Conservation (phyloP, 2,797 vertebrate species). For the Lagothrix lagotricha region DNA sequence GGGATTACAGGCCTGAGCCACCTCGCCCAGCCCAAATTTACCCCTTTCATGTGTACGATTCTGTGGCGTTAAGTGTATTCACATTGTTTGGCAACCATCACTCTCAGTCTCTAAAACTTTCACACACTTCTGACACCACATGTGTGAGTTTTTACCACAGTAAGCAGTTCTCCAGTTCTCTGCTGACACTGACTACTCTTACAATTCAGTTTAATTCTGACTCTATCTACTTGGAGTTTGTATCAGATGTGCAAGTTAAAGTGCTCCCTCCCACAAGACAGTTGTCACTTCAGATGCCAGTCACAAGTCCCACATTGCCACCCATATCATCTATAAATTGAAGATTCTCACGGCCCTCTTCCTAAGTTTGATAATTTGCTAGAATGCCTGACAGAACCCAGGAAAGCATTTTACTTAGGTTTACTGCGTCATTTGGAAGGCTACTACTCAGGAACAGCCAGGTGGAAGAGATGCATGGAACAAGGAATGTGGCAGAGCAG, state of each 20-base stretch:
- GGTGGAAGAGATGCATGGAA: neutral
- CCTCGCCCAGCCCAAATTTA: neutral
- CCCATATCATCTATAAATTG: neutral
- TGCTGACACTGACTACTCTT: neutral
- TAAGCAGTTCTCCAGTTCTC: neutral
- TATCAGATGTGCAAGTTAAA: neutral
- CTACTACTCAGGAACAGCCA: neutral
- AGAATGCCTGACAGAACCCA: neutral
- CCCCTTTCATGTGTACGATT: too few species aligned
- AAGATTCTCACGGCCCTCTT: neutral
- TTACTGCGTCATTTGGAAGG: neutral
- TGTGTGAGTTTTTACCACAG: neutral
- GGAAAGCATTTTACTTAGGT: neutral
- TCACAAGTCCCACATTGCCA: neutral
- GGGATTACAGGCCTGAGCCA: neutral
- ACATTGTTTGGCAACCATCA: too few species aligned
- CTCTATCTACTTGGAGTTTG: neutral
- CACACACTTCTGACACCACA: neutral
- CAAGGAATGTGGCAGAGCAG: neutral
- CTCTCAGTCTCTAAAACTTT: too few species aligned
- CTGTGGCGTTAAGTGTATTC: too few species aligned
- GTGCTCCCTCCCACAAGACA: neutral
- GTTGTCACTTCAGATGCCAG: neutral
- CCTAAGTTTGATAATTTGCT: neutral
- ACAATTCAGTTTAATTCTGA: neutral